Base-by-base conservation (phyloP, 2,888 invertebrate species). In the Helobdella robusta region DNA sequence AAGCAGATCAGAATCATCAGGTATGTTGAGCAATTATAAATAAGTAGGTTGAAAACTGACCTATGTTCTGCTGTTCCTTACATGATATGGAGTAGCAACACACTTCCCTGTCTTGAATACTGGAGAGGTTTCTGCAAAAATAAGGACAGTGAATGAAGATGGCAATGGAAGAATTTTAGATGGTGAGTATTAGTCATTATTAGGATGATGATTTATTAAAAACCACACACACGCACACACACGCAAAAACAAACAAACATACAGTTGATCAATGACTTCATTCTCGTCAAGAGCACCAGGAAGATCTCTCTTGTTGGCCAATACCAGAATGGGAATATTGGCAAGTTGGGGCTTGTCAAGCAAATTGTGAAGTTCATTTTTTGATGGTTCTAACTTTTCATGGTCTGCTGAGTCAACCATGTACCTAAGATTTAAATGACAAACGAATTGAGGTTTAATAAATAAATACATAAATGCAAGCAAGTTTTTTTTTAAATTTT, bases 31-130 rank as follows among this genome's bases (percentile, higher is more conserved):
- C 2, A 20, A 25, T 25, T 20, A 61, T 6, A 18, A 54, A 5
- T 20, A 48, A 48, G n/a, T 20, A 2, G 35, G n/a, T 30, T 32
- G 3, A 56, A 58, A 23, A 71, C 74, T 73, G 71, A 83, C 83
- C 83, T 80, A 98, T 98, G 84, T 98, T 98, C 83, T 95, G 95
- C 82, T 97, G 95, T 83, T 98, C 95, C 84, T 99, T 98, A 85
- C 98, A 98, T 64, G 97, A 98, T 83, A 98, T 98, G 72, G 97
- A 97, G 82, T 98, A 98, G 83, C 98, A 98, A 83, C 98, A 99
- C 73, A 98, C 98, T 84, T 98, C 98, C 74, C 98, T 87, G 82
- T 98, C 97, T 82, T 97, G 95, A 81, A 98, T 94, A 66, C 93
- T 91, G 69, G 92, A 90, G 71, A 98, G 84, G 83, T 97, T 97